phyloP scores from a whole-genome alignment of 2,797 vertebrate species.

The Fringilla coelebs region DNA sequence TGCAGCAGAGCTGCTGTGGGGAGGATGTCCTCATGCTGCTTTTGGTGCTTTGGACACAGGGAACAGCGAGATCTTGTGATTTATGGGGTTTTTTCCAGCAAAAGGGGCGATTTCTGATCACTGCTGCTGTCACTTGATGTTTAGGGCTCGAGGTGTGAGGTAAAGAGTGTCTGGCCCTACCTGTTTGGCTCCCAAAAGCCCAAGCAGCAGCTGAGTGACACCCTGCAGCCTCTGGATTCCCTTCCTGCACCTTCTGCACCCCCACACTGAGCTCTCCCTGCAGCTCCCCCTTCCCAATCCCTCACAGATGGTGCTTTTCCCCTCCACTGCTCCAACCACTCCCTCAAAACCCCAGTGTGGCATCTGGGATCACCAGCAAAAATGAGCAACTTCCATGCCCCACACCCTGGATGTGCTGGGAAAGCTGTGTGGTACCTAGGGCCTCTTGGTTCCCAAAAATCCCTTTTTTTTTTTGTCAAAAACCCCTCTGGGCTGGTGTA shows the following conservation, averaged over 20 bases:
- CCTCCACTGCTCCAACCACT: accelerated
- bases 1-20: neutral
- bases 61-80: neutral
- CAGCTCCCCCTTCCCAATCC: neutral
- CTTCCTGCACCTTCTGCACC: neutral
- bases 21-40: neutral
- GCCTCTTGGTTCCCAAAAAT: neutral
- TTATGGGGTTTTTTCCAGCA: neutral
- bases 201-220: neutral
- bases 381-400: accelerated
- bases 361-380: neutral
- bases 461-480: accelerated
- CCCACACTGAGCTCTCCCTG: neutral
- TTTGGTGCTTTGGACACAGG: neutral
- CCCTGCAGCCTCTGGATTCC: neutral
- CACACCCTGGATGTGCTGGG: neutral
- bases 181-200: neutral
- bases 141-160: neutral
- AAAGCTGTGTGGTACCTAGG: neutral
- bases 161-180: neutral
- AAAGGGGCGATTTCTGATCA: neutral
- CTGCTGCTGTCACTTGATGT: neutral
- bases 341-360: neutral
- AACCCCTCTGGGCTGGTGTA: accelerated
- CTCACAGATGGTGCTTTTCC: neutral